Percentiles rank a stretch among this genome's conserved stretches.
Conservation (phyloP, 2,888 invertebrate genomes). For the Zhengitettix transpicula region DNA sequence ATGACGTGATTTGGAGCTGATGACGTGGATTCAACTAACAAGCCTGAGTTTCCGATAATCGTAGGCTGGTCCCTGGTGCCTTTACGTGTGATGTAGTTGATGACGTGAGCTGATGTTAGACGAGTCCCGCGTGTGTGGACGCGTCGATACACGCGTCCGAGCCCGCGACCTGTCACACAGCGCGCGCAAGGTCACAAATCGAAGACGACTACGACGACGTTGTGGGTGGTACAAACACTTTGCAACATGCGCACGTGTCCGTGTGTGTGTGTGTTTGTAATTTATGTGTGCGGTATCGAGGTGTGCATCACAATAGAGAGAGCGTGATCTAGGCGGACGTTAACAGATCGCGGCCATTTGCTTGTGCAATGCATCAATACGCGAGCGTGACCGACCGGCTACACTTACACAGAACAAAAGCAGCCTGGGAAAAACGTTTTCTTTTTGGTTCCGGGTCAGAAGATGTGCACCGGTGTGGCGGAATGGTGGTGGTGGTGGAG, state of each 20-base stretch:
- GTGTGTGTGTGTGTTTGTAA: not conserved
- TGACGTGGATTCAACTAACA: no score
- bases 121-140: no score
- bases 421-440: not conserved
- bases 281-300: not conserved
- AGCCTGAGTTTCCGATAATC: no score
- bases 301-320: not conserved
- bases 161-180: no score
- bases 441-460: not conserved
- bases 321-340: conserved; percentile 3
- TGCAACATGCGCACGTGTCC: not conserved
- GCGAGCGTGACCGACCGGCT: conserved; percentile 3
- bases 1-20: no score
- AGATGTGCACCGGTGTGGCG: not conserved
- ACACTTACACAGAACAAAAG: not conserved
- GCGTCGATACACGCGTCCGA: no score
- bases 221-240: not conserved
- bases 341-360: conserved; percentile 6
- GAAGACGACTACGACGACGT: not conserved
- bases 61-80: no score
- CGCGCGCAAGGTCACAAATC: no score
- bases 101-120: no score
- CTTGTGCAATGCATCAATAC: conserved; percentile 2
- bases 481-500: not conserved
- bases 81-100: no score